Conservation (phyloP, 2,888 invertebrate species). For the Platycnemis pennipes region DNA sequence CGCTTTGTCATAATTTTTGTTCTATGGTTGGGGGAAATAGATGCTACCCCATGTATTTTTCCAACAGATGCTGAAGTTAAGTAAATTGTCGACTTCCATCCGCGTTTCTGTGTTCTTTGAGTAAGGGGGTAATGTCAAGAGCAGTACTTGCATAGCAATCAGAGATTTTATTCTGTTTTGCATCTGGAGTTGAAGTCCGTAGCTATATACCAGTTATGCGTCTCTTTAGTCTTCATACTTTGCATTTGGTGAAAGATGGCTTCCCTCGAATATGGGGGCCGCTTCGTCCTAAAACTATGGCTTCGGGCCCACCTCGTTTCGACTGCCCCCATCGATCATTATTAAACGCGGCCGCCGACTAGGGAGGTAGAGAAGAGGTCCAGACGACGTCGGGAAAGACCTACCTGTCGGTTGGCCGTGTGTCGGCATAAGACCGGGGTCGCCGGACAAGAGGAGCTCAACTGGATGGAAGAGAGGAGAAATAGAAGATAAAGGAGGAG, state of each 20-base stretch:
- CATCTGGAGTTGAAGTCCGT: neutral
- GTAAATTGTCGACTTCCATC: no score
- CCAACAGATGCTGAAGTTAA: no score
- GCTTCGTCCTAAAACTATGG: neutral
- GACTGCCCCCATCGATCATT: neutral
- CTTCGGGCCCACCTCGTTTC: slow-evolving; percentile 19
- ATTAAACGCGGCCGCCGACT: neutral
- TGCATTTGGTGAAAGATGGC: neutral
- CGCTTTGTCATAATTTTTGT: no score
- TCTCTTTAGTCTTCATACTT: neutral
- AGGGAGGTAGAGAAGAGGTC: neutral
- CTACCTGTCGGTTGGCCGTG: neutral
- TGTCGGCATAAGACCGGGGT: neutral
- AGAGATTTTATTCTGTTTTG: no score
- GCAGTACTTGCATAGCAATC: no score
- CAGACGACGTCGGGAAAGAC: neutral
- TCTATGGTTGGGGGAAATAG: no score
- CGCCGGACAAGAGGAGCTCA: neutral
- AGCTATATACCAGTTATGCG: neutral
- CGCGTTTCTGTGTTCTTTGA: no score
- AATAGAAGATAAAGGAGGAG: no score
- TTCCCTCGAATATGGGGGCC: neutral
- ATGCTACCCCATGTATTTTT: no score
- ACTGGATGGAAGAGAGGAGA: neutral
- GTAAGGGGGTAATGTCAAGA: no score